Base-by-base conservation (phyloP, 2,888 invertebrate genomes). In the Amblyjoppa proteus region DNA sequence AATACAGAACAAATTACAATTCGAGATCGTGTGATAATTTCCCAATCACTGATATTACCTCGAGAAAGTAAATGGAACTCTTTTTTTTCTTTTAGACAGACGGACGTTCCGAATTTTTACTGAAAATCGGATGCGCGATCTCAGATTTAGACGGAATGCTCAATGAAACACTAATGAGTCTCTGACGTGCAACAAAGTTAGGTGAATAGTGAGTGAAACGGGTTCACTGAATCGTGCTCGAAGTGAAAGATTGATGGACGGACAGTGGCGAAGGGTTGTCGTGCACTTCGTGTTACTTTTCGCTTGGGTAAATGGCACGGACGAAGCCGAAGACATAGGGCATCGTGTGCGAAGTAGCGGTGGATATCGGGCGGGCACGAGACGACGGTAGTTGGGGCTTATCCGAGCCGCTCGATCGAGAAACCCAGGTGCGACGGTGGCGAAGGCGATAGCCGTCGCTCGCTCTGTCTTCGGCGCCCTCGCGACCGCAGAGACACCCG, bases 401-500 rank as follows among this genome's bases (percentile, higher is more conserved):
- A 70, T 70, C 70, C 70, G 70, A 53, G 51, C 70, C 31, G 31
- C 16, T 31, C 70, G 70, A 70, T 70, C 70, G 70, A 13, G 70
- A 49, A 70, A 51, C 61, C 31, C 61, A 61, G 61, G 61, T 61
- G 61, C 61, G 31, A 61, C 61, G 61, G 13, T 31, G 61, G 61
- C 61, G n/a, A 51, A 51, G 51, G n/a, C 51, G 61, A 61, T 61
- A 31, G 31, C 61, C 13, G 28, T 13, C 31, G 4, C 16, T 31
- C 61, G 31, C 13, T 31, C 25, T 11, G 25, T 51, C 70, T 70
- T 70, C 9, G 51, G n/a, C 51, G 51, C 5, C 49, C 49, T 2
- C 7, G 51, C 5, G 31, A n/a, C 70, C 51, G 49, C 70, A 53
- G 51, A 70, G 70, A 51, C 31, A 31, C 70, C 2, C 25, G 3